phyloP scores from a whole-genome alignment of 2,797 vertebrate species.

The Hemibagrus guttatus region DNA sequence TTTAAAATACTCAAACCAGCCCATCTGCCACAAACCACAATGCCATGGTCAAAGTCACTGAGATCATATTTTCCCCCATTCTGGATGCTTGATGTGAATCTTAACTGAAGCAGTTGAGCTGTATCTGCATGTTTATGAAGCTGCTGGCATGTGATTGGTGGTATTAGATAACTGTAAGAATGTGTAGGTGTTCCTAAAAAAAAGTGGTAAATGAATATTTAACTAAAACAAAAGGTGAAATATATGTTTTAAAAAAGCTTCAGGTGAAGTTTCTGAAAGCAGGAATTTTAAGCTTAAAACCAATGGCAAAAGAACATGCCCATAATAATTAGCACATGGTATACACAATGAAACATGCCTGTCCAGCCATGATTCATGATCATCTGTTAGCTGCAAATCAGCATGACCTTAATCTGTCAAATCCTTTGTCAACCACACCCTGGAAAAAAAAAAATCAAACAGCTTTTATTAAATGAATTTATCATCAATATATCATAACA shows the following conservation, averaged over 20 bases:
- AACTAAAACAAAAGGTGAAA: not conserved
- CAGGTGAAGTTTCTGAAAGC: not conserved
- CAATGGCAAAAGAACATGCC: not conserved
- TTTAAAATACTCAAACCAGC: not conserved
- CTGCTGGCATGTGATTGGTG: not conserved
- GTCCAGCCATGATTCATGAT: not conserved
- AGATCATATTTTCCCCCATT: not conserved
- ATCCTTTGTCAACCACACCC: not conserved
- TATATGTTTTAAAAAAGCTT: not conserved
- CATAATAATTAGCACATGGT: not conserved
- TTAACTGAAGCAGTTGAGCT: not conserved
- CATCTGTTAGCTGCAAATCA: not conserved
- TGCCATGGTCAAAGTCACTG: not conserved
- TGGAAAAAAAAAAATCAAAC: not conserved
- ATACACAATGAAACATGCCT: not conserved
- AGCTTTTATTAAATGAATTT: not conserved
- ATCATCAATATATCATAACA: not conserved
- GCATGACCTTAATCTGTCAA: not conserved
- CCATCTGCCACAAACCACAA: not conserved
- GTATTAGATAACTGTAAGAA: not conserved
- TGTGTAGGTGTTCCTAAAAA: not conserved
- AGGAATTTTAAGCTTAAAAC: not conserved
- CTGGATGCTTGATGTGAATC: not conserved
- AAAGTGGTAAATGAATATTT: not conserved
- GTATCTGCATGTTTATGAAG: not conserved